Conservation (phyloP, 2,113 vertebrate genomes). For the Nesogale talazaci region DNA sequence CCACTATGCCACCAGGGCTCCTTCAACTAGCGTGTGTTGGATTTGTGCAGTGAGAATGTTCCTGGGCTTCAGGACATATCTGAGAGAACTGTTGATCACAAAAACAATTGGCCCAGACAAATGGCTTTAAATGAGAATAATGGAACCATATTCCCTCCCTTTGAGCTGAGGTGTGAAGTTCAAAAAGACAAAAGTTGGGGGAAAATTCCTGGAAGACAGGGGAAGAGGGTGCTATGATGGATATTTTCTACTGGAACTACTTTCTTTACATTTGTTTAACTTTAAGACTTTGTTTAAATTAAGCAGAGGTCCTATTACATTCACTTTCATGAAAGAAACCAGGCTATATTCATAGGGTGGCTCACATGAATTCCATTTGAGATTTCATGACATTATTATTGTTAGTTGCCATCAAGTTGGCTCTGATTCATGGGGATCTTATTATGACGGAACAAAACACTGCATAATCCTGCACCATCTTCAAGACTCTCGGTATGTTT, state of each 20-base stretch:
- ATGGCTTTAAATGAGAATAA: background rate
- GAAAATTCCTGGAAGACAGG: background rate
- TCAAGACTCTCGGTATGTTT: no score
- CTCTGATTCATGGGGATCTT: no score
- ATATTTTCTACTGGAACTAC: constrained; percentile 3
- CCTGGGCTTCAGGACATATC: no score
- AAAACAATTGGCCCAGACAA: background rate
- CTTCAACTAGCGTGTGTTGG: background rate
- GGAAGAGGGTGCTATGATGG: background rate
- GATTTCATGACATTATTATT: background rate
- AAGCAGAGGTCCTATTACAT: constrained; percentile 42
- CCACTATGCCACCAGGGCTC: no score
- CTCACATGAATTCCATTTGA: constrained; percentile 7
- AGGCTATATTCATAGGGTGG: background rate
- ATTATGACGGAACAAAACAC: no score
- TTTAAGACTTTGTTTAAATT: constrained; percentile 57
- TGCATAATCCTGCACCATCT: no score
- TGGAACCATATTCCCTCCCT: background rate
- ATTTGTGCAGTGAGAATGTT: background rate
- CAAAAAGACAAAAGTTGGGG: background rate
- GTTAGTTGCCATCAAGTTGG: background rate
- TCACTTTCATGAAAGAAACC: constrained; percentile 43
- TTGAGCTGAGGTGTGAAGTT: background rate
- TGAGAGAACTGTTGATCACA: no score
- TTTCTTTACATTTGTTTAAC: constrained; percentile 55